A percentile compares a stretch with the other conserved stretches of the same genome.
Conservation (phyloP, 2,113 vertebrate species). For the Aegypius monachus region DNA sequence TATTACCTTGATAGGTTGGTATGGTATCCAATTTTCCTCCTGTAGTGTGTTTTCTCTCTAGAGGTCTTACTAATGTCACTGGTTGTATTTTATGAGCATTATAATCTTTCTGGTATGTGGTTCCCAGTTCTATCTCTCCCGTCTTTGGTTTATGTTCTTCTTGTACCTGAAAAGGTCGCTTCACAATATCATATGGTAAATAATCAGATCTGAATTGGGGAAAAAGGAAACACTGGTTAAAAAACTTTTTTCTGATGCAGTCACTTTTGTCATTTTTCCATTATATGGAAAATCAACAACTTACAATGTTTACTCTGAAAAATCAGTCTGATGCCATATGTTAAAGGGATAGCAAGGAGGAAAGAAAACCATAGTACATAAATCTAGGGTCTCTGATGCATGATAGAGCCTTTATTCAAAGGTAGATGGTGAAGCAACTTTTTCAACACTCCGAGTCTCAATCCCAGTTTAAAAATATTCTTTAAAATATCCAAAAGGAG, state of each 20-base stretch:
- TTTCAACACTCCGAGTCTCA: background rate
- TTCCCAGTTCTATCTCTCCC: constrained; percentile 76
- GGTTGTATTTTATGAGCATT: constrained; percentile 72
- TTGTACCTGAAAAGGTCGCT: constrained; percentile 48
- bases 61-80: constrained; percentile 63
- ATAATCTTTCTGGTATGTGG: constrained; percentile 80
- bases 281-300: background rate
- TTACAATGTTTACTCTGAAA: background rate
- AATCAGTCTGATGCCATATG: background rate
- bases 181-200: constrained; percentile 71
- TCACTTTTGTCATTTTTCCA: background rate
- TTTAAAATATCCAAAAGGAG: background rate
- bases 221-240: constrained; percentile 13
- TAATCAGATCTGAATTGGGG: constrained; percentile 77
- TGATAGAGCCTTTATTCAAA: background rate
- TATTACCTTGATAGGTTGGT: constrained; percentile 86
- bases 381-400: background rate
- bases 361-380: background rate
- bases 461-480: background rate
- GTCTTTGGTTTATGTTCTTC: constrained; percentile 69
- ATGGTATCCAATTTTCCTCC: constrained; percentile 76
- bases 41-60: constrained; percentile 58
- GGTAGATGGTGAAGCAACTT: background rate
- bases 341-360: background rate
- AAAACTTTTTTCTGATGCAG: background rate